Base-by-base conservation (phyloP, 2,888 invertebrate species). In the Erynnis tages region DNA sequence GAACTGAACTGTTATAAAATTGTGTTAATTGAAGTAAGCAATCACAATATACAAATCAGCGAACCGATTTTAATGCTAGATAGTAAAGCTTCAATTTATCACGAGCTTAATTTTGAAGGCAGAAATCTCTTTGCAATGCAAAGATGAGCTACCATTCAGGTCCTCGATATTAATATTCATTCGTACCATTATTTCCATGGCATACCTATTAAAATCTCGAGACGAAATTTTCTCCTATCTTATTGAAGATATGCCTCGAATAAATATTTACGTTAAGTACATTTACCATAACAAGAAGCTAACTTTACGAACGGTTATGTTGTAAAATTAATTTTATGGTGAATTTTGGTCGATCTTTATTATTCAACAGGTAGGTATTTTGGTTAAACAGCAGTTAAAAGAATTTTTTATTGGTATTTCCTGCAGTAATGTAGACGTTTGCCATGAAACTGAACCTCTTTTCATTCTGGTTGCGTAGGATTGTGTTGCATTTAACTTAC, bases 111-210 rank as follows among this genome's bases (percentile, higher is more conserved):
- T 61, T 63, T 57, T 34, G 50, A 55, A 48, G 55, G 48, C 59
- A 54, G 57, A 65, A 66, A 71, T 77, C 76, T 74, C 76, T 80
- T 79, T 76, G 77, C 75, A 76, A 73, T 79, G 73, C 77, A 77
- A 80, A 81, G 74, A 76, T 62, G 71, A 69, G 64, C 67, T 75
- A 71, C 73, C 69, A 77, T 82, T 79, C 74, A 76, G 73, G 71
- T 71, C 64, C 56, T 58, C 65, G 67, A 69, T 76, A 81, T 82
- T 80, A 82, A 81, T 82, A 81, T 82, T 82, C 79, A 82, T 82
- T 77, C 67, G 66, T 61, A 67, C 71, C 72, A 78, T 82, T 79
- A 80, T 81, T 75, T 73, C 65, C 72, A 70, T 72, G 70, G 77
- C 75, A 69, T 67, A 65, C 74, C 78, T 74, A 79, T 80, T 79